Evolutionary conservation across 2,113 vertebrate genomes (phyloP).

Genomic region (Trogon surrucura): DNA sequence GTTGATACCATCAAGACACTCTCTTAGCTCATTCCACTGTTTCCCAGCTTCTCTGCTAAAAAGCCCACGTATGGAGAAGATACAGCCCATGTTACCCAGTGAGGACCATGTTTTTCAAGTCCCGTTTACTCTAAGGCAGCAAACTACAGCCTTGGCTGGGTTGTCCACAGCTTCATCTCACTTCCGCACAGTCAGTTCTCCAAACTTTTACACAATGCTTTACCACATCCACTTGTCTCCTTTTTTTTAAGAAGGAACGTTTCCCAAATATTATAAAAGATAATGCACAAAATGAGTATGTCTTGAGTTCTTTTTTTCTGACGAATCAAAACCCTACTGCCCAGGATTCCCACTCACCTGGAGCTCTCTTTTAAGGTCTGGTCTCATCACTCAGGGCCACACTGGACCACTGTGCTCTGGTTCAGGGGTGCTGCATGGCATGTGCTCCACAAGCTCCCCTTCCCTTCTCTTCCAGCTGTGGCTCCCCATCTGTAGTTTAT

Average conservation of each 20-base stretch:
- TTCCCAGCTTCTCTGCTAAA: not conserved
- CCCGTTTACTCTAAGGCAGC: not conserved
- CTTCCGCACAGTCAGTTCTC: not conserved
- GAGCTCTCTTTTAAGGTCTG: not conserved
- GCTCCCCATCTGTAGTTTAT: not conserved
- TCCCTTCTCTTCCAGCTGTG: not conserved
- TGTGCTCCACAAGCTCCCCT: not conserved
- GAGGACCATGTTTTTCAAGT: not conserved
- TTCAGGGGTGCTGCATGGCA: not conserved
- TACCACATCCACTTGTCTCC: not conserved
- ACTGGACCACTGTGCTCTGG: not conserved
- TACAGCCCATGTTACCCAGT: not conserved
- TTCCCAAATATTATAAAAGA: not conserved
- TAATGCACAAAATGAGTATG: not conserved
- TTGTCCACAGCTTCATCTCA: not conserved
- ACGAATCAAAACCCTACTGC: not conserved
- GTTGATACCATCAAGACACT: rapidly evolving
- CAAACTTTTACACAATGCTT: not conserved
- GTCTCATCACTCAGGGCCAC: not conserved
- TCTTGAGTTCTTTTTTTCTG: not conserved
- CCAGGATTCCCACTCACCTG: not conserved
- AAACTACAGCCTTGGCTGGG: not conserved
- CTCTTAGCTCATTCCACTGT: not conserved
- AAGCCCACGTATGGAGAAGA: not conserved
- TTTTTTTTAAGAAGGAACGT: not conserved